Evolutionary conservation across 1,140 invertebrate species (phyloP), one percentile per base, ranked within the genome.

Genomic region (Aphis gossypii): DNA sequence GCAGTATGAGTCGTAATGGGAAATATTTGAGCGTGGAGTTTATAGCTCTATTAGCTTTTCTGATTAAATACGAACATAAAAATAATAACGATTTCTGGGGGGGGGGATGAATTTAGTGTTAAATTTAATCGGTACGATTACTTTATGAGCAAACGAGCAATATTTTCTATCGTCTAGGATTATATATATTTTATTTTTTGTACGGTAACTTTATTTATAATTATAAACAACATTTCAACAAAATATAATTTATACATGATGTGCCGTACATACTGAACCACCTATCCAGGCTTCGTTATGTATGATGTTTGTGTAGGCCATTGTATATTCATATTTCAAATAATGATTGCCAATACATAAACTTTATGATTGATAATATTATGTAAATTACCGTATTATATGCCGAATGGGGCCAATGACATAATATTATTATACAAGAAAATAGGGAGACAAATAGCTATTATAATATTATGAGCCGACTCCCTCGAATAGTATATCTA

Each of bases 311-410:
- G 14, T n/a, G 30, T n/a, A n/a, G 11, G 60, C 14, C n/a, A n/a
- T n/a, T 76, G 60, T 76, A n/a, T 35, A n/a, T n/a, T 76, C 30
- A 76, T 76, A 76, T 76, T 76, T 76, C n/a, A 76, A 76, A 76
- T 76, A 76, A 76, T 8, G 60, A 76, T 76, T n/a, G 30, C 30
- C 30, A 76, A 35, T 35, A 76, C n/a, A 76, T 76, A 76, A n/a
- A 76, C 30, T 35, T 68, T 76, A 76, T 76, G 60, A 76, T 76
- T 76, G 60, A 76, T 76, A 76, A 76, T 76, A 76, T 76, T 76
- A 76, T 76, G 60, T 76, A 76, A 76, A 76, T 76, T n/a, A 76
- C 60, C 14, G 60, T 76, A n/a, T 76, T 76, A 76, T n/a, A 76
- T 76, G 60, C n/a, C 30, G n/a, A n/a, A n/a, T 14, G 30, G 30